phyloP scores from a whole-genome alignment of 2,797 vertebrate genomes.

The Macropus fuliginosus region DNA sequence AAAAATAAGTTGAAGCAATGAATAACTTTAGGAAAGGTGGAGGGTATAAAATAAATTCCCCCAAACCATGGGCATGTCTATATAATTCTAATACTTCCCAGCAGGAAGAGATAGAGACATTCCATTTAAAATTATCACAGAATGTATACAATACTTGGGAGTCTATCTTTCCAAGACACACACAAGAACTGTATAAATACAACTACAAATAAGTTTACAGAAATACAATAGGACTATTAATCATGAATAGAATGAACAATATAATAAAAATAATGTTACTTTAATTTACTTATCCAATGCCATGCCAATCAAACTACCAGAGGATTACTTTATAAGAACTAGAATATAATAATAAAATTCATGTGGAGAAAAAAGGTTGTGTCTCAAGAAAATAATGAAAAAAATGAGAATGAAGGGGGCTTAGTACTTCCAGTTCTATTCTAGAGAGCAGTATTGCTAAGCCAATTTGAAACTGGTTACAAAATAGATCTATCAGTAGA shows the following conservation, averaged over 20 bases:
- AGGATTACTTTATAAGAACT: neutral
- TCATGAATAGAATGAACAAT: neutral
- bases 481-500: neutral
- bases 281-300: neutral
- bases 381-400: neutral
- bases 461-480: neutral
- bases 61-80: neutral
- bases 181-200: neutral
- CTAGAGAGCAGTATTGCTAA: neutral
- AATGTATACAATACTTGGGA: neutral
- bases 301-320: neutral
- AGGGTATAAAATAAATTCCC: neutral
- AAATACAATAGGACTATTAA: neutral
- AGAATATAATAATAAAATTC: neutral
- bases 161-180: neutral
- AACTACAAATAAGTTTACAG: neutral
- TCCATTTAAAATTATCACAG: neutral
- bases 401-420: neutral
- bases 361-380: neutral
- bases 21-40: neutral
- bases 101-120: neutral
- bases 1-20: neutral
- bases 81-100: neutral
- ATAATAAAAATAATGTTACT: neutral
- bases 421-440: neutral